phyloP scores from a whole-genome alignment of 2,113 vertebrate species.

The Trematomus loennbergii region DNA sequence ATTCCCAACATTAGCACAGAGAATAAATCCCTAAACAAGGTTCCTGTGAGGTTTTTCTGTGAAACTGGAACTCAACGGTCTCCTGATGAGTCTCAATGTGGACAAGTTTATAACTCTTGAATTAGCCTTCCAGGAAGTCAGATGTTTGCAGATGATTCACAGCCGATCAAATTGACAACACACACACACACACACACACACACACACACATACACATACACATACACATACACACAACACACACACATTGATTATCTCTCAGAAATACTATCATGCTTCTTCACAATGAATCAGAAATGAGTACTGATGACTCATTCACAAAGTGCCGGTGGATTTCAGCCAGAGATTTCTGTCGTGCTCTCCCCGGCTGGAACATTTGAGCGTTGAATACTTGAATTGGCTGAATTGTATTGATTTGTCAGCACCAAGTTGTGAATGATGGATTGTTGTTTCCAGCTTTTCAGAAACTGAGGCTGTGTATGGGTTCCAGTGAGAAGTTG shows the following conservation, averaged over 20 bases:
- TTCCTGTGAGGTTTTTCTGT: slow-evolving; percentile 5
- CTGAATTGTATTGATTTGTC: slow-evolving; percentile 57
- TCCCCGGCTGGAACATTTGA: slow-evolving; percentile 44
- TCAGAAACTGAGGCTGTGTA: slow-evolving; percentile 27
- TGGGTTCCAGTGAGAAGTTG: slow-evolving; percentile 37
- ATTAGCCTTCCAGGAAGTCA: slow-evolving; percentile 71
- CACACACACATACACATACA: slow-evolving; percentile 9
- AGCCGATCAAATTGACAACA: slow-evolving; percentile 50
- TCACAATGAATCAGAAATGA: slow-evolving; percentile 51
- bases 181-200: slow-evolving; percentile 18
- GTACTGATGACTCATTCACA: slow-evolving; percentile 69
- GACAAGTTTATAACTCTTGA: slow-evolving; percentile 63
- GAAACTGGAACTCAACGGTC: slow-evolving; percentile 35
- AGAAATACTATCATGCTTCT: slow-evolving; percentile 38
- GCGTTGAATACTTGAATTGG: slow-evolving; percentile 42
- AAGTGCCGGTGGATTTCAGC: slow-evolving; percentile 58
- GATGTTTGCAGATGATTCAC: slow-evolving; percentile 70
- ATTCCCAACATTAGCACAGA: not conserved
- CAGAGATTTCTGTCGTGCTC: slow-evolving; percentile 36
- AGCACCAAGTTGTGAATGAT: slow-evolving; percentile 55
- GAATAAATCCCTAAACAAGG: not conserved
- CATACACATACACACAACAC: not conserved
- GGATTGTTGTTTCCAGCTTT: slow-evolving; percentile 55
- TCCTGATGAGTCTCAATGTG: slow-evolving; percentile 55
- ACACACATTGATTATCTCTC: slow-evolving; percentile 13